Percentiles rank a stretch among this genome's conserved stretches.
Conservation (phyloP, 2,113 vertebrate species). For the Cepphus grylle region DNA sequence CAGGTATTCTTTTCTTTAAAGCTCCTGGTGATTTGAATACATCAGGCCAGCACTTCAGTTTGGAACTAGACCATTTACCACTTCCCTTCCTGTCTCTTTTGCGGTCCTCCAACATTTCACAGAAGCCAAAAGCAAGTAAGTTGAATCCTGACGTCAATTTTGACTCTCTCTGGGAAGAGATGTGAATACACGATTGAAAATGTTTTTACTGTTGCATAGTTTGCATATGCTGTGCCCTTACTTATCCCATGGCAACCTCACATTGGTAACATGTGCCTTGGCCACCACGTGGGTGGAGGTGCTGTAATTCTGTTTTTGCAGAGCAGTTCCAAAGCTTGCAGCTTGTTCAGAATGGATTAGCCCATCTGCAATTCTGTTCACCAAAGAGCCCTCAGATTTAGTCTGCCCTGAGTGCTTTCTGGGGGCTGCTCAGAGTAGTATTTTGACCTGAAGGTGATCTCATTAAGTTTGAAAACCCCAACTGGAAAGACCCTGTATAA, state of each 20-base stretch:
- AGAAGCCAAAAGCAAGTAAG: neutral
- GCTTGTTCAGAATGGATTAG: neutral
- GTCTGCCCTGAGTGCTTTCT: neutral
- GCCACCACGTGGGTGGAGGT: neutral
- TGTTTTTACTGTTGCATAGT: rapidly evolving
- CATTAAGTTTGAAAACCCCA: neutral
- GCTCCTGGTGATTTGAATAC: neutral
- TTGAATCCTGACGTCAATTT: neutral
- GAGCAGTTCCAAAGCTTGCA: neutral
- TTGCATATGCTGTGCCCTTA: neutral
- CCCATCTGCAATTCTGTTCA: neutral
- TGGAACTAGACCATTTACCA: neutral
- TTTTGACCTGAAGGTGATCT: neutral
- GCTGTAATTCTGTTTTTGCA: neutral
- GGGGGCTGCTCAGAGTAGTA: neutral
- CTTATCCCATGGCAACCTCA: neutral
- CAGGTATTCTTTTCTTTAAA: neutral
- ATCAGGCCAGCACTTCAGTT: neutral
- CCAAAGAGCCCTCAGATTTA: neutral
- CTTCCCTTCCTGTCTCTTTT: neutral
- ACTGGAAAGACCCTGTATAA: neutral
- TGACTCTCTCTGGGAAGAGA: neutral
- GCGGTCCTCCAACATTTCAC: neutral
- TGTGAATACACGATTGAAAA: neutral
- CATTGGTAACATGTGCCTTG: neutral